Conservation (phyloP, 2,888 invertebrate genomes). For the Cephus spinipes region DNA sequence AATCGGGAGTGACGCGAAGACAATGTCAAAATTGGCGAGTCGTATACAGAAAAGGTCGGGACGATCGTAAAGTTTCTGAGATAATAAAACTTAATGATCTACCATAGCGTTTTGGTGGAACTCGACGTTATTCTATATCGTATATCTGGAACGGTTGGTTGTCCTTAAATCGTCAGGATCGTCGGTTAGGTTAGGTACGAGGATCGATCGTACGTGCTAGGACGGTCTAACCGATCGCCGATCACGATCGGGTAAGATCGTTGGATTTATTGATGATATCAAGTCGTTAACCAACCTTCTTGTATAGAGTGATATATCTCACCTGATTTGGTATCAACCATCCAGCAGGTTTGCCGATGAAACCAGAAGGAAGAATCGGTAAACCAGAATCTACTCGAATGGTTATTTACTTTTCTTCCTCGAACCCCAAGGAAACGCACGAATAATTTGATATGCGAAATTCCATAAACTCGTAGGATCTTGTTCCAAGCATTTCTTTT, state of each 20-base stretch:
- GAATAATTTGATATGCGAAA: neutral
- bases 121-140: neutral
- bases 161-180: neutral
- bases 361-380: neutral
- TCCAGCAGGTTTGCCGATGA: neutral
- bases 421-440: neutral
- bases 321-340: neutral
- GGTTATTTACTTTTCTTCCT: neutral
- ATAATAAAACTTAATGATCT: conserved; percentile 42
- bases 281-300: neutral
- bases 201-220: neutral
- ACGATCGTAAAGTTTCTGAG: conserved; percentile 45
- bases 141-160: neutral
- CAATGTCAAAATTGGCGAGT: conserved; percentile 37
- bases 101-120: conserved; percentile 29
- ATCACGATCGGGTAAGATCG: neutral
- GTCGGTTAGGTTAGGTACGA: neutral
- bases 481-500: neutral
- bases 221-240: neutral
- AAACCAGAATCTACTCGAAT: neutral
- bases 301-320: neutral
- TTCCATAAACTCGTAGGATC: neutral
- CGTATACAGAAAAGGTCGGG: conserved; percentile 42
- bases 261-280: neutral
- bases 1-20: conserved; percentile 22